phyloP scores from a whole-genome alignment of 2,888 invertebrate species.

The Eupithecia abbreviata region DNA sequence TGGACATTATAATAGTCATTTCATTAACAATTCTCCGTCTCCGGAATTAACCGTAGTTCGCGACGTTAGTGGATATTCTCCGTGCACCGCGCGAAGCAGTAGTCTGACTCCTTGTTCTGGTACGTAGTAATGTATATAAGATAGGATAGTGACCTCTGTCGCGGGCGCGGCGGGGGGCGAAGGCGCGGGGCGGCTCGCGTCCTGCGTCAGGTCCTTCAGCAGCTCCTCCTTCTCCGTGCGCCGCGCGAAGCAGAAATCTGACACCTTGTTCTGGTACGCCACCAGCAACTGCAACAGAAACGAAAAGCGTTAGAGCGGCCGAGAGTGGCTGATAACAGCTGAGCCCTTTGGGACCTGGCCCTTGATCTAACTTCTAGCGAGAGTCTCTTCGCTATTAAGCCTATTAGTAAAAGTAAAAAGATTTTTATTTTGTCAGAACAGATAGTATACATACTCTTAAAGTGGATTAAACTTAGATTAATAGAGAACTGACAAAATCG shows the following conservation, averaged over 20 bases:
- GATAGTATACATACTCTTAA: no score
- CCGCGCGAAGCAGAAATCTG: slow-evolving; percentile 99
- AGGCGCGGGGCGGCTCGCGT: slow-evolving; percentile 86
- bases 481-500: no score
- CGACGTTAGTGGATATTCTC: background rate
- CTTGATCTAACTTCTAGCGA: no score
- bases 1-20: no score
- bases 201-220: slow-evolving; percentile 95
- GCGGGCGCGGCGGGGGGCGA: slow-evolving; percentile 78
- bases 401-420: no score
- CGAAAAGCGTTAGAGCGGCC: background rate
- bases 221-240: slow-evolving; percentile 99
- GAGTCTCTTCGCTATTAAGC: no score
- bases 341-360: background rate
- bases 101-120: no score
- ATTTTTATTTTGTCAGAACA: no score
- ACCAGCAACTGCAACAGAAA: slow-evolving; percentile 88
- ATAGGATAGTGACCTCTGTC: slow-evolving; percentile 37
- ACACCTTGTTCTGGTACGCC: slow-evolving; percentile 98
- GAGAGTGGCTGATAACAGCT: background rate
- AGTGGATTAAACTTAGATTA: no score
- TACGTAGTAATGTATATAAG: no score
- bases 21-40: no score
- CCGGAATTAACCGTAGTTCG: background rate
- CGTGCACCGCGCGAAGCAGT: no score